Conservation (phyloP, 30 jellyfish, hydroid and myxozoan genomes). For the Cassiopea xamachana region DNA sequence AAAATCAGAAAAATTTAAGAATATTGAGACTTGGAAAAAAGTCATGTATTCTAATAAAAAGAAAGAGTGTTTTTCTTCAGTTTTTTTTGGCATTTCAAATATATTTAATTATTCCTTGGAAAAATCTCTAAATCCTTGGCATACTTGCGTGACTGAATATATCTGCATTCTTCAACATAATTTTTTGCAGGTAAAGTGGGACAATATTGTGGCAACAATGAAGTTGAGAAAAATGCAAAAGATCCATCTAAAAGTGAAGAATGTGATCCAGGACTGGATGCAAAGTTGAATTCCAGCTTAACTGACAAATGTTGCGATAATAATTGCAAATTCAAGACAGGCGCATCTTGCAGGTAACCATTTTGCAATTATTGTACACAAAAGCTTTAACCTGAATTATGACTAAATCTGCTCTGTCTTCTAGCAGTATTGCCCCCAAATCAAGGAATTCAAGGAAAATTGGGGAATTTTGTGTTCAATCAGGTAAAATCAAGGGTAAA, state of each 20-base stretch:
- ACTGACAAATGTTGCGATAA: slow-evolving; percentile 77
- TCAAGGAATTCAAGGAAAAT: no score
- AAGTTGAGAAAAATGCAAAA: slow-evolving; percentile 69
- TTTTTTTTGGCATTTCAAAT: no score
- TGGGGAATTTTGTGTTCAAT: no score
- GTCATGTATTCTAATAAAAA: no score
- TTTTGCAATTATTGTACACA: not conserved
- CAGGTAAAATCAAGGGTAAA: no score
- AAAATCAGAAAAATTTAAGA: no score
- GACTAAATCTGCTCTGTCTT: no score
- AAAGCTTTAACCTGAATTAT: no score
- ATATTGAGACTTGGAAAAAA: no score
- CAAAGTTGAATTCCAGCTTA: slow-evolving; percentile 16
- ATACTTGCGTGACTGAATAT: not conserved
- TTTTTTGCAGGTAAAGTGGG: slow-evolving; percentile 61
- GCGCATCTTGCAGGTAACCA: slow-evolving; percentile 71
- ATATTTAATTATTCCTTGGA: no score
- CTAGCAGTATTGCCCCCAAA: no score
- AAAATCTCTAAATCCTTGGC: not conserved
- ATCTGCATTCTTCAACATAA: not conserved
- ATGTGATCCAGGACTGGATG: slow-evolving; percentile 92
- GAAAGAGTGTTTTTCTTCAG: no score
- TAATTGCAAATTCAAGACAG: slow-evolving; percentile 68
- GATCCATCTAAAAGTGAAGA: slow-evolving; percentile 72
- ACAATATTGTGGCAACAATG: slow-evolving; percentile 84